A percentile compares a stretch with the other conserved stretches of the same genome.
Evolutionary conservation across 2,113 vertebrate genomes (phyloP).

Genomic region (Sinocyclocheilus grahami): DNA sequence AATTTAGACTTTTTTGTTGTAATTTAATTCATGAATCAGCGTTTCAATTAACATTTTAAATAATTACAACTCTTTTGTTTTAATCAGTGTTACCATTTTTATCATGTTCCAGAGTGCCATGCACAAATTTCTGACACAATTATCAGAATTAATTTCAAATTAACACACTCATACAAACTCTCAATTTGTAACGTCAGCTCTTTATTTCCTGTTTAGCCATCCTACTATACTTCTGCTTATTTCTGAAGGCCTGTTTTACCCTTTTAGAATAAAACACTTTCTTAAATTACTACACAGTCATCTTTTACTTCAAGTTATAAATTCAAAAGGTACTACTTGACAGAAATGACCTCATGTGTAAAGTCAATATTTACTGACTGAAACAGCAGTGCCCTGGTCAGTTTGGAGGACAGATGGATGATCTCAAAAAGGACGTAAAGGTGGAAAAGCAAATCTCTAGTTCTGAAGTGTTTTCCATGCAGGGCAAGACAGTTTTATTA

Average conservation of each 20-base stretch:
- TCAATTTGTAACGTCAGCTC: neutral
- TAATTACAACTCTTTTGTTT: neutral
- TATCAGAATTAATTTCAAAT: neutral
- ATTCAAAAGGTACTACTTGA: too few relatives aligned
- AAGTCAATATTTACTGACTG: too few relatives aligned
- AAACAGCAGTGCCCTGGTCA: too few relatives aligned
- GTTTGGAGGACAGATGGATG: neutral
- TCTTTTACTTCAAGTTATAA: too few relatives aligned
- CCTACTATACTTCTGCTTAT: too few relatives aligned
- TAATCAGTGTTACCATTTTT: too few relatives aligned
- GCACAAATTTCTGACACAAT: neutral
- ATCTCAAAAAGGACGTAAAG: neutral
- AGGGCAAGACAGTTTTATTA: neutral
- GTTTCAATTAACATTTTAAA: neutral
- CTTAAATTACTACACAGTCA: too few relatives aligned
- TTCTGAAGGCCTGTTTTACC: too few relatives aligned
- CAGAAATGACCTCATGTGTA: too few relatives aligned
- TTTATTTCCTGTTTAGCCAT: neutral
- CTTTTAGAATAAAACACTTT: too few relatives aligned
- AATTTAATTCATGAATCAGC: neutral
- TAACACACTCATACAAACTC: neutral
- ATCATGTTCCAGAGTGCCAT: neutral
- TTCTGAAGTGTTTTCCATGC: conserved; percentile 8
- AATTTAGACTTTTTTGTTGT: neutral
- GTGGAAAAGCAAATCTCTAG: neutral